Evolutionary conservation across 64 coral and sea anemone genomes (phyloP), one percentile per base, ranked within the genome.

Genomic region (Astreopora myriophthalma): DNA sequence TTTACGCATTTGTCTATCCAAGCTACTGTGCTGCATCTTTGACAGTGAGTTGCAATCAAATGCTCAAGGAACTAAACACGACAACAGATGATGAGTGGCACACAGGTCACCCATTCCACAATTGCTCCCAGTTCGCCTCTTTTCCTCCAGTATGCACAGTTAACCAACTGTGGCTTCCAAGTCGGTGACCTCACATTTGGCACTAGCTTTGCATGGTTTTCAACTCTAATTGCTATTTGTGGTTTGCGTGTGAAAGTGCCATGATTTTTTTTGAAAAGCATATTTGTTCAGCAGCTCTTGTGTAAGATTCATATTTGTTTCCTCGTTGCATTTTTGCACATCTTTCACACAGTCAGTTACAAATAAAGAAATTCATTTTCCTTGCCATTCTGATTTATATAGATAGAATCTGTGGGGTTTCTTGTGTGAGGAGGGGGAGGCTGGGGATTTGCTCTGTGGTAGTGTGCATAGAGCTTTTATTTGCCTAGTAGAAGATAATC

Each of bases 1-100:
- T 92, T 0, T 96, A 96, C 67, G 78, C 84, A 25, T 96, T 96
- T 68, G 88, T 92, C 6, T 96, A 96, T 66, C 94, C 94, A 14
- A 92, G 89, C 34, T 96, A 92, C 84, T 20, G 64, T 72, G 89
- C 94, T 38, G 84, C 94, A 63, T 86, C 84, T 46, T 60, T 95
- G 25, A 92, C 94, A 68, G 36, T 64, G 28, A 70, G 80, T 19
- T 95, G 94, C 8, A 85, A 96, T 85, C 84, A 84, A 92, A 80
- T 92, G 74, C 94, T 96, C 34, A 69, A 62, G 6, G 51, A 92
- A 63, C 69, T 96, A 23, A 96, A 96, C 69, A 81, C 92, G 89
- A 96, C 63, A 51, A 88, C 64, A 22, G 55, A 82, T 70, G 83
- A 96, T 14, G 85, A 96, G 8, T 96, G 89, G 94, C 48, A 34